Evolutionary conservation across 1,140 invertebrate genomes (phyloP).

Genomic region (Bombus cullumanus): DNA sequence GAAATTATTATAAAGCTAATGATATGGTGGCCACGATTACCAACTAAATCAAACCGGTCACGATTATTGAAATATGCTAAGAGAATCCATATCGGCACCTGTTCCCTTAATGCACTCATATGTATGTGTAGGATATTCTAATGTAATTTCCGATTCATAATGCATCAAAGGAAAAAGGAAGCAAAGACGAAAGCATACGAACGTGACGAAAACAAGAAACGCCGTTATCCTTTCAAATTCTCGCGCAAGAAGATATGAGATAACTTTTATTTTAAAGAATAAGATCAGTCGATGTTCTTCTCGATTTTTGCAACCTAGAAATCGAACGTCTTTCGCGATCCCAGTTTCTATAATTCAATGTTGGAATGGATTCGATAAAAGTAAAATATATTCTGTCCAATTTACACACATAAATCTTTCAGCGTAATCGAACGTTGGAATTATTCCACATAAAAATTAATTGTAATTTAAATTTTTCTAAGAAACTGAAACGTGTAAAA

Average conservation of each 20-base stretch:
- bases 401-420: not conserved
- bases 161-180: conserved; percentile 53
- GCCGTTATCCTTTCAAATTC: conserved; percentile 1
- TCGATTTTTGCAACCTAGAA: not conserved
- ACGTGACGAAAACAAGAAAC: conserved; percentile 30
- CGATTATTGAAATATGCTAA: conserved; percentile 74
- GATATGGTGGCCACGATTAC: conserved; percentile 58
- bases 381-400: too few species aligned
- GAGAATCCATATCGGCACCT: conserved; percentile 73
- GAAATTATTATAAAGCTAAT: conserved; percentile 31
- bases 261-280: conserved; percentile 17
- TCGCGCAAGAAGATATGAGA: not conserved
- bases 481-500: not conserved
- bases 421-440: not conserved
- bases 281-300: not conserved
- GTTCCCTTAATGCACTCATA: conserved; percentile 75
- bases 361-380: not conserved
- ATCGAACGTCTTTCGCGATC: too few species aligned
- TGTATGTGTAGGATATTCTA: conserved; percentile 75
- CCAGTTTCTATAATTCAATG: too few species aligned
- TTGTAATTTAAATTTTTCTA: too few species aligned
- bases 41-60: conserved; percentile 66
- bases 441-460: not conserved
- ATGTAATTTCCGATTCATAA: conserved; percentile 77
- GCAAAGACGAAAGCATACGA: conserved; percentile 7